phyloP scores from a whole-genome alignment of 2,888 invertebrate genomes.

The Torymus aiolomorphi region DNA sequence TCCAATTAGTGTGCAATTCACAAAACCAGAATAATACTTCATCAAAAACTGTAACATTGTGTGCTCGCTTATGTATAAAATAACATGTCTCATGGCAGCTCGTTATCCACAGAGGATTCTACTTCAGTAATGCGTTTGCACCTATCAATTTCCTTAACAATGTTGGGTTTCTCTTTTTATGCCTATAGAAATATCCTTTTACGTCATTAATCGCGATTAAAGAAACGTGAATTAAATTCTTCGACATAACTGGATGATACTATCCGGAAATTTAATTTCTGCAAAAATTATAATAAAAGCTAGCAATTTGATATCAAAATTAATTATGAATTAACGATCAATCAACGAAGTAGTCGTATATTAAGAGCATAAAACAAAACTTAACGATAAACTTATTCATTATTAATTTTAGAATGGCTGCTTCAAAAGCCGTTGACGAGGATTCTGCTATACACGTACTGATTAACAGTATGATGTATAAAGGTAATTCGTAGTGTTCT shows the following conservation, averaged over 20 bases:
- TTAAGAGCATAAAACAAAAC: too few relatives aligned
- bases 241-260: background rate
- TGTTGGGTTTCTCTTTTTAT: background rate
- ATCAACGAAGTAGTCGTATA: too few relatives aligned
- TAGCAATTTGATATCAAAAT: too few relatives aligned
- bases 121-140: background rate
- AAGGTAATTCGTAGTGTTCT: constrained; percentile 19
- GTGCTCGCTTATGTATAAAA: background rate
- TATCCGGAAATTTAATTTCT: too few relatives aligned
- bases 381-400: too few relatives aligned
- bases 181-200: constrained; percentile 3
- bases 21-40: too few relatives aligned
- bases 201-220: background rate
- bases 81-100: background rate
- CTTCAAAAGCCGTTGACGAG: background rate
- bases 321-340: too few relatives aligned
- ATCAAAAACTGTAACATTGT: background rate
- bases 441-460: constrained; percentile 21
- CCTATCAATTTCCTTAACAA: constrained; percentile 6
- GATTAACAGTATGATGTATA: constrained; percentile 46
- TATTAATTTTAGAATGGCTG: too few relatives aligned
- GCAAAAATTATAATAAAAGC: too few relatives aligned
- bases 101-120: background rate
- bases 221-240: background rate
- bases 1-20: too few relatives aligned